Percentiles rank a stretch among this genome's conserved stretches.
These are phyloP conservation scores for Drosophila gunungcola DNA, from an alignment of 1,140 invertebrate genomes.

Conservation along the genomic window DNA sequence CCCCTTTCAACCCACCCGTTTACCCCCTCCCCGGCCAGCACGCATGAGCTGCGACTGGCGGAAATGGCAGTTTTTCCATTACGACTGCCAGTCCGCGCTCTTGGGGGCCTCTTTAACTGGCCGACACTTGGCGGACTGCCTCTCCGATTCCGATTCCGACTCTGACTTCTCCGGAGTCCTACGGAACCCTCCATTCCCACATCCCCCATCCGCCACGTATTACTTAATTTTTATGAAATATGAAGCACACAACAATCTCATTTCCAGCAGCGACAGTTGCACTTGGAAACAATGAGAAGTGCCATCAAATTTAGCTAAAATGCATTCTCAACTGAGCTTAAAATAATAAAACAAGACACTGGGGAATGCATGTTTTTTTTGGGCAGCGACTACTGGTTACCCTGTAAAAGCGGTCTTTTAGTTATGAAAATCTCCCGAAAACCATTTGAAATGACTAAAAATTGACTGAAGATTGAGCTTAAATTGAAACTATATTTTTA, in stretches of 20 bases:
- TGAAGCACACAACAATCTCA: conserved; percentile 37
- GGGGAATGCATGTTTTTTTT: no score
- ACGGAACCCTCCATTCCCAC: background rate
- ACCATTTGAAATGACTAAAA: no score
- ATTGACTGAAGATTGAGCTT: no score
- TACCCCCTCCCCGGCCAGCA: conserved; percentile 1
- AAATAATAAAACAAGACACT: conserved; percentile 24
- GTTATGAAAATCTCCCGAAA: no score
- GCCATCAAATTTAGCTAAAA: conserved; percentile 56
- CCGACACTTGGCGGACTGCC: conserved; percentile 25
- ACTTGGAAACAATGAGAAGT: conserved; percentile 51
- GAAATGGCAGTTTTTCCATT: conserved; percentile 81
- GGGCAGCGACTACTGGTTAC: background rate
- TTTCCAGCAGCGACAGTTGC: conserved; percentile 33
- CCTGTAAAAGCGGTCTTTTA: background rate
- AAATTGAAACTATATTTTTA: no score
- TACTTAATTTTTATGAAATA: conserved; percentile 83
- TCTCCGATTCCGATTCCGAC: no score
- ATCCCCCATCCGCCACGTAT: conserved; percentile 25
- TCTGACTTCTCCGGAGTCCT: background rate
- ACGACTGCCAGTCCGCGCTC: conserved; percentile 48
- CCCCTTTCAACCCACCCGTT: no score
- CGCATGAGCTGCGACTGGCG: conserved; percentile 66
- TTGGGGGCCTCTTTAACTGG: conserved; percentile 44
- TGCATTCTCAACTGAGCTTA: conserved; percentile 42